Percentiles rank a stretch among this genome's conserved stretches.
Conservation (phyloP, 1,140 invertebrate species). For the Chlorops oryzae region DNA sequence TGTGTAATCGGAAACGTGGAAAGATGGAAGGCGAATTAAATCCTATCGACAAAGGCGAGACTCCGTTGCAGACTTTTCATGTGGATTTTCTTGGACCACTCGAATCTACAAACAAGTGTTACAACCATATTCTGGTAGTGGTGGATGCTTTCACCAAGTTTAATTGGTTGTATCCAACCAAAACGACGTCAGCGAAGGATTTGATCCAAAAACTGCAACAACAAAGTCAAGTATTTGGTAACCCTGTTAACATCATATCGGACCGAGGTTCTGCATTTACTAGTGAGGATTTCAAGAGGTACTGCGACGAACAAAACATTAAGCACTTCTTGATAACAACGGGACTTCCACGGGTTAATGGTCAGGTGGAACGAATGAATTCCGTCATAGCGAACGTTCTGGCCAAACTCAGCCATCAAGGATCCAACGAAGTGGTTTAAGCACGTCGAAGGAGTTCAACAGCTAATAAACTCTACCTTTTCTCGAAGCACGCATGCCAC, state of each 20-base stretch:
- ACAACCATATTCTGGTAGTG: constrained; percentile 31
- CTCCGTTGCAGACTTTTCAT: constrained; percentile 24
- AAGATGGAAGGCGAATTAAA: constrained; percentile 45
- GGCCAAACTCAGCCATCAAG: constrained; percentile 3
- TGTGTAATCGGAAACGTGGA: constrained; percentile 30
- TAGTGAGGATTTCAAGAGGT: constrained; percentile 32
- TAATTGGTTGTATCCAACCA: constrained; percentile 40
- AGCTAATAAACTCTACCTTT: constrained; percentile 8
- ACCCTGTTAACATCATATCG: constrained; percentile 12
- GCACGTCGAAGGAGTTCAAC: constrained; percentile 5
- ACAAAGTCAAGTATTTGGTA: constrained; percentile 34
- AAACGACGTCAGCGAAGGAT: constrained; percentile 29
- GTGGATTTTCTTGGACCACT: constrained; percentile 24
- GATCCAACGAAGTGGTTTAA: constrained; percentile 10
- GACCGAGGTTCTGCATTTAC: constrained; percentile 4
- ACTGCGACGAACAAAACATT: constrained; percentile 28
- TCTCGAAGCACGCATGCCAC: constrained; percentile 3
- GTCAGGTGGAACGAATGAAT: constrained; percentile 29
- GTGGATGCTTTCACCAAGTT: constrained; percentile 29
- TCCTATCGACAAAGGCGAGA: constrained; percentile 29
- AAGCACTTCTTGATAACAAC: constrained; percentile 27
- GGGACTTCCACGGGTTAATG: constrained; percentile 30
- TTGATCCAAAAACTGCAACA: constrained; percentile 21
- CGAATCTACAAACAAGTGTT: constrained; percentile 26
- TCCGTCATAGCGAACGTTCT: constrained; percentile 13